phyloP scores from a whole-genome alignment of 2,113 vertebrate species.

The Leptodactylus fuscus region DNA sequence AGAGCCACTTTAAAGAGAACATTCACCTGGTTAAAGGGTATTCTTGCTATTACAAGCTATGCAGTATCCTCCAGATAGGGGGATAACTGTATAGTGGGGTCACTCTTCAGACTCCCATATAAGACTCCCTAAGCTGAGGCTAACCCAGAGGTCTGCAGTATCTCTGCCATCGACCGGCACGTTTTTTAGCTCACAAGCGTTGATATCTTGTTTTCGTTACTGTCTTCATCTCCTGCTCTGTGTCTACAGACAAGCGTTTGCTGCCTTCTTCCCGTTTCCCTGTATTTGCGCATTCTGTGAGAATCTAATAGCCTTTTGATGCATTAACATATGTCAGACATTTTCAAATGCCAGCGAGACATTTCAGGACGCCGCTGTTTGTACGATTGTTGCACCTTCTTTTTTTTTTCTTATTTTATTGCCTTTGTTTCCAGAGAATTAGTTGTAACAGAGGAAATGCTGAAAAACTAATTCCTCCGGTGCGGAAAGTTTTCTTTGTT shows the following conservation, averaged over 20 bases:
- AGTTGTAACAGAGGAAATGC: slow-evolving; percentile 1
- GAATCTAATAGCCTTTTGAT: slow-evolving; percentile 43
- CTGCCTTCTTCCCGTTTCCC: slow-evolving; percentile 3
- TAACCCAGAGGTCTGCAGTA: neutral
- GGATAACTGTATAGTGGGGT: too few relatives aligned
- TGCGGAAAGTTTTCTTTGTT: neutral
- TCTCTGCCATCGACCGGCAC: neutral
- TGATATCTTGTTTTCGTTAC: too few relatives aligned
- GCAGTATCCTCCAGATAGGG: too few relatives aligned
- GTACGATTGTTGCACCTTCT: slow-evolving; percentile 29
- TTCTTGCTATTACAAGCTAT: too few relatives aligned
- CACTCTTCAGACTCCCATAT: too few relatives aligned
- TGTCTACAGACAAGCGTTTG: neutral
- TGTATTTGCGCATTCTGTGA: slow-evolving; percentile 10
- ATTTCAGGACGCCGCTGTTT: slow-evolving; percentile 4
- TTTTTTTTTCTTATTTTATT: slow-evolving; percentile 2
- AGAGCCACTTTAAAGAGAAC: too few relatives aligned
- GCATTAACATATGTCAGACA: slow-evolving; percentile 53
- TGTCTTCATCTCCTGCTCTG: neutral
- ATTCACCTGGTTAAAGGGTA: too few relatives aligned
- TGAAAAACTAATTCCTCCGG: neutral
- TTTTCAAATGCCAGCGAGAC: slow-evolving; percentile 42
- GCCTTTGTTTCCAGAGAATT: slow-evolving; percentile 36
- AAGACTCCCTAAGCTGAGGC: too few relatives aligned
- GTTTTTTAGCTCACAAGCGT: too few relatives aligned